Percentiles rank a stretch among this genome's conserved stretches.
These are phyloP conservation scores for Micronisus gabar DNA, from an alignment of 2,113 vertebrate species.

Conservation along the genomic window DNA sequence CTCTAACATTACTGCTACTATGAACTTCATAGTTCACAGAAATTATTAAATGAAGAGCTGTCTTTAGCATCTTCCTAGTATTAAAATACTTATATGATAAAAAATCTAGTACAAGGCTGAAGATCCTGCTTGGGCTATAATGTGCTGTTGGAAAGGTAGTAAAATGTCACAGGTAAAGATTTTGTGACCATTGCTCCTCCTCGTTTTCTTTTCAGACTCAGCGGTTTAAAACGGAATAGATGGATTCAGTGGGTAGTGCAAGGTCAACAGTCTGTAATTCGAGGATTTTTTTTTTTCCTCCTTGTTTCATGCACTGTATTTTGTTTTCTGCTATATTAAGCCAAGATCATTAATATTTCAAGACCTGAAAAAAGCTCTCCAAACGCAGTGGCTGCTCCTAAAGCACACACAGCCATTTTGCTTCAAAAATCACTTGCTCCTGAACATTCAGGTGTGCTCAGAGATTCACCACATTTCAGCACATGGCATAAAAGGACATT, in stretches of 20 bases:
- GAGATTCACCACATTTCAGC: background rate
- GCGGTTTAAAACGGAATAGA: background rate
- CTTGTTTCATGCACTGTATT: background rate
- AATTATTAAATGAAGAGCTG: background rate
- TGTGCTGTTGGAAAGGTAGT: background rate
- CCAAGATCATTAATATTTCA: conserved; percentile 74
- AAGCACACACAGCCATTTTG: conserved; percentile 49
- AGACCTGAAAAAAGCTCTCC: conserved; percentile 58
- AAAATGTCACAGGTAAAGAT: background rate
- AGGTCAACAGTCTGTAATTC: conserved; percentile 35
- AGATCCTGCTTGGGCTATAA: background rate
- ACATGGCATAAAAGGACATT: background rate
- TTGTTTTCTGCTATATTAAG: conserved; percentile 69
- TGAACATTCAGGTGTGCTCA: background rate
- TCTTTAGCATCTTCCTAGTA: background rate
- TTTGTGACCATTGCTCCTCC: background rate
- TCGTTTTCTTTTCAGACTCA: background rate
- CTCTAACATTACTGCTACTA: background rate
- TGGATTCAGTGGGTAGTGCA: background rate
- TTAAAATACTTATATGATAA: background rate
- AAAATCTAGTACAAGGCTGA: background rate
- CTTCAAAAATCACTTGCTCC: conserved; percentile 39
- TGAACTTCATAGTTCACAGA: background rate
- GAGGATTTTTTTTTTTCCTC: background rate
- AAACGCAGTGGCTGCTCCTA: conserved; percentile 21